These are phyloP conservation scores for Toxotes chatareus DNA, from an alignment of 2,113 vertebrate species.

Conservation along the genomic window DNA sequence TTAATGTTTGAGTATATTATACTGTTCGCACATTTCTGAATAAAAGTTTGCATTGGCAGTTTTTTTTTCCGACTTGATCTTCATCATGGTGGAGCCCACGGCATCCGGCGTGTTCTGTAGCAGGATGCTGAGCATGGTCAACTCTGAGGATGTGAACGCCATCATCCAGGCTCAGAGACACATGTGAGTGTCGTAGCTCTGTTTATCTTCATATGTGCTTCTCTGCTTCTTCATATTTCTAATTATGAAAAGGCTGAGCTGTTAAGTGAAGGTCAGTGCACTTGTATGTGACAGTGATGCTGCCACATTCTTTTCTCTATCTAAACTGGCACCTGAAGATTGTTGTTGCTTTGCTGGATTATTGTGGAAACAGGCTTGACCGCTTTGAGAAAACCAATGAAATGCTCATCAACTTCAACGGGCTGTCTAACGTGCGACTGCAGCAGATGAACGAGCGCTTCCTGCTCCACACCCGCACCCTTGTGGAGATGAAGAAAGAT, in stretches of 20 bases:
- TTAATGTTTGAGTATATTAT: not conserved
- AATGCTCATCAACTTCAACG: constrained; percentile 98
- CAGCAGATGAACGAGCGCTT: constrained; percentile 97
- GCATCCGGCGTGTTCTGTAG: constrained; percentile 93
- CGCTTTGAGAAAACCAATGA: constrained; percentile 99
- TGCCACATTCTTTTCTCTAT: not conserved
- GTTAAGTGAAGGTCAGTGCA: not conserved
- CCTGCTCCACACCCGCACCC: constrained; percentile 90
- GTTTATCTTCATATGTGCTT: not conserved
- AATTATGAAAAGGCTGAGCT: not conserved
- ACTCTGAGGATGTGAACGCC: constrained; percentile 94
- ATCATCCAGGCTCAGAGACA: constrained; percentile 98
- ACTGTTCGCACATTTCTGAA: not conserved
- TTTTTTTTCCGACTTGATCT: not conserved
- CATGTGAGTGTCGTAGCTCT: constrained; percentile 87
- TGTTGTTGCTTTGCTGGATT: constrained; percentile 10
- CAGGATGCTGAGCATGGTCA: constrained; percentile 97
- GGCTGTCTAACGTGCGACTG: constrained; percentile 90
- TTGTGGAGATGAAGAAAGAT: constrained; percentile 98
- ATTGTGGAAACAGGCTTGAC: constrained; percentile 87
- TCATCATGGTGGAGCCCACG: constrained; percentile 87
- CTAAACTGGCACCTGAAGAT: not conserved
- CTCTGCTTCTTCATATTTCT: not conserved
- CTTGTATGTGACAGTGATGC: not conserved
- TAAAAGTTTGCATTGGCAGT: constrained; percentile 31